Conservation (phyloP, 2,797 vertebrate genomes). For the Anguilla megastoma region DNA sequence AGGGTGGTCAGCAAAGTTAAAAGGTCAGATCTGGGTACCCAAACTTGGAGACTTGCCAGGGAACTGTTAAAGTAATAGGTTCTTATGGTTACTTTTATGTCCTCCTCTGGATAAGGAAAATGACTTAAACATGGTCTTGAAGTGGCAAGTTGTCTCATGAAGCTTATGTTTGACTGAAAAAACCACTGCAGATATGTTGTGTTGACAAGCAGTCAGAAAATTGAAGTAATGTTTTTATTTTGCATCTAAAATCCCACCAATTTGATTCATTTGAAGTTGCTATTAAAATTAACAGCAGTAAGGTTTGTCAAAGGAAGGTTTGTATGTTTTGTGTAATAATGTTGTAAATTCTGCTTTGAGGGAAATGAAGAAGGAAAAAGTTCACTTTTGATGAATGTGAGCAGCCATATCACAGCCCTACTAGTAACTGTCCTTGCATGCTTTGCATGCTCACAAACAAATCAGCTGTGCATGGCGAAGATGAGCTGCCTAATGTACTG, state of each 20-base stretch:
- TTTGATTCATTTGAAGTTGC: neutral
- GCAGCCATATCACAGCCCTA: neutral
- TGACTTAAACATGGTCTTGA: neutral
- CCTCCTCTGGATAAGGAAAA: neutral
- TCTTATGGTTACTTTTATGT: too few relatives aligned
- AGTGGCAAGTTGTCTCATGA: neutral
- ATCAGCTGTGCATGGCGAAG: neutral
- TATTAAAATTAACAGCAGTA: neutral
- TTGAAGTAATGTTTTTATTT: too few relatives aligned
- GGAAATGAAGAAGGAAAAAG: neutral
- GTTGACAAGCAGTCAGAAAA: neutral
- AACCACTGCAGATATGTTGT: neutral
- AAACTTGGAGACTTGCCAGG: too few relatives aligned
- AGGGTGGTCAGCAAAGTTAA: neutral
- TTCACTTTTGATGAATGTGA: neutral
- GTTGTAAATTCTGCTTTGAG: neutral
- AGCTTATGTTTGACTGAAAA: neutral
- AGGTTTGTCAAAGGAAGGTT: conserved; percentile 8
- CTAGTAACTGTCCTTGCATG: neutral
- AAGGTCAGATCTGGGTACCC: neutral
- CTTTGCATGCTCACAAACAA: neutral
- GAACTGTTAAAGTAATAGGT: too few relatives aligned
- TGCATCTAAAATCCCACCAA: neutral
- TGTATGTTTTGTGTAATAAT: neutral
- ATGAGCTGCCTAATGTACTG: neutral